Evolutionary conservation across 2,888 invertebrate genomes (phyloP), one percentile per base, ranked within the genome.

Genomic region (Globia sparganii): DNA sequence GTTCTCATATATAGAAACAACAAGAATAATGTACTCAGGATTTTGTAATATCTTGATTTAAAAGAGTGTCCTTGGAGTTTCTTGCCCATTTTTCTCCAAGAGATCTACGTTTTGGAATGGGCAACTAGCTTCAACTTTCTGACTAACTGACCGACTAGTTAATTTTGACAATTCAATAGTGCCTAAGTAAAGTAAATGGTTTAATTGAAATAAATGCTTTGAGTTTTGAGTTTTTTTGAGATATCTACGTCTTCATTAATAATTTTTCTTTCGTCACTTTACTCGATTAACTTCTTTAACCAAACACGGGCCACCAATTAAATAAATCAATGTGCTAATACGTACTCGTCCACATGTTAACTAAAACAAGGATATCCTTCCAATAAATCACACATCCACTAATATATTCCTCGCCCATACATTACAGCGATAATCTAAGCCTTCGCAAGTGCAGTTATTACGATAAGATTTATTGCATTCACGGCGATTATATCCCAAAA

Each of bases 381-480:
- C 87, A 90, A 94, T 96, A 96, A 95, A 95, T 95, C 94, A 94
- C 90, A 86, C 72, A 68, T 80, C 82, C 70, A 76, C 72, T 87
- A 87, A 89, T 90, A 91, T 91, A 92, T 92, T 91, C 91, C 89
- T 91, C 91, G 91, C 89, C 93, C 91, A 91, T 91, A 91, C 90
- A 94, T 94, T 94, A 93, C 86, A 90, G 90, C 90, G 94, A 94
- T 94, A 94, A 94, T 92, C 93, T 93, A 88, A 93, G 91, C 92
- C 92, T 92, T 92, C 90, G 92, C 94, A 94, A 96, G 94, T 96
- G 95, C 96, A 94, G 95, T 96, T 96, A 96, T 96, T 96, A 96
- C 91, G 89, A 92, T 91, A 87, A 94, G 94, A 96, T 96, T 96
- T 96, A 96, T 95, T 92, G 92, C 91, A 89, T 90, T 92, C 88